Conservation (phyloP, 2,888 invertebrate genomes). For the Thalpophila matura region DNA sequence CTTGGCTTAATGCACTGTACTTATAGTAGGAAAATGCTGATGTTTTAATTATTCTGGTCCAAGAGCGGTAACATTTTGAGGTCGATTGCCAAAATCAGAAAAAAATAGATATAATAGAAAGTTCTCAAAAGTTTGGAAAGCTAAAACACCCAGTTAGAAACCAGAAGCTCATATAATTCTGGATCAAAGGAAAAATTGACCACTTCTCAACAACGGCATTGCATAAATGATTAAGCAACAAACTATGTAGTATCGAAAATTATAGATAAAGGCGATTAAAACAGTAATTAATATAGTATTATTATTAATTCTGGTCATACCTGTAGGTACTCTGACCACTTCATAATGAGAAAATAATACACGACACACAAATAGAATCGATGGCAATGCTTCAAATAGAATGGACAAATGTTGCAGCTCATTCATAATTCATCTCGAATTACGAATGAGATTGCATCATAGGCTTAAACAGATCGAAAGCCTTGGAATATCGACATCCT, state of each 20-base stretch:
- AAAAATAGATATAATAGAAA: too few relatives aligned
- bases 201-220: neutral
- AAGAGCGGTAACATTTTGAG: neutral
- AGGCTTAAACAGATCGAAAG: conserved; percentile 30
- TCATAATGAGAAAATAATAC: neutral
- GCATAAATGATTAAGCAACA: too few relatives aligned
- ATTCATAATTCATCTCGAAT: conserved; percentile 54
- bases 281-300: neutral
- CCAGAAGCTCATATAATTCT: neutral
- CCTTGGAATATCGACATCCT: conserved; percentile 32
- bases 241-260: neutral
- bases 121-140: too few relatives aligned
- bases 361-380: conserved; percentile 11
- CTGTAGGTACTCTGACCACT: neutral
- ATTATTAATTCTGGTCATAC: neutral
- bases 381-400: conserved; percentile 23
- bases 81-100: neutral
- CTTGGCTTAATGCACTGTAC: neutral
- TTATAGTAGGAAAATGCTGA: neutral
- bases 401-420: conserved; percentile 34
- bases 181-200: neutral
- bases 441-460: conserved; percentile 45
- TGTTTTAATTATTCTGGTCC: neutral
- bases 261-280: neutral
- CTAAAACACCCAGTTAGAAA: neutral